A percentile compares a stretch with the other conserved stretches of the same genome.
Conservation (phyloP, 2,888 invertebrate species). For the Pandemis corylana region DNA sequence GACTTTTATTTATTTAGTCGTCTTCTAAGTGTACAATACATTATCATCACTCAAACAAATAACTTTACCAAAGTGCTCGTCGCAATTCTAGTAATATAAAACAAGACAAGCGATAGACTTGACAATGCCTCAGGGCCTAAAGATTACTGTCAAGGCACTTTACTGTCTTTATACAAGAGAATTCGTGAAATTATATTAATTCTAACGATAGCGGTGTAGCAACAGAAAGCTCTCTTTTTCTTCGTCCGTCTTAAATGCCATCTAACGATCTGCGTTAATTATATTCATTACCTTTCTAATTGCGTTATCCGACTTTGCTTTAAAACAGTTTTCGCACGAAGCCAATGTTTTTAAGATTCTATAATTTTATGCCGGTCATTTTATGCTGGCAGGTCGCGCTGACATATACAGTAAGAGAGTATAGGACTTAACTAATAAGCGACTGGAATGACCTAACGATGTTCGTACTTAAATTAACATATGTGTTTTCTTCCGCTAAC, state of each 20-base stretch:
- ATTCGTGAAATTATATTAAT: constrained; percentile 11
- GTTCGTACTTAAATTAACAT: too few species aligned
- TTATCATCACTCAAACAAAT: not conserved
- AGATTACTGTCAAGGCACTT: constrained; percentile 1
- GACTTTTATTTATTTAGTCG: not conserved
- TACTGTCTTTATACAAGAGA: not conserved
- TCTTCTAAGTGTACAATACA: not conserved
- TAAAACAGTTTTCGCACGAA: constrained; percentile 18
- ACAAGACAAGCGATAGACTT: not conserved
- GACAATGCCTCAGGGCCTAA: not conserved
- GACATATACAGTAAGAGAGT: too few species aligned
- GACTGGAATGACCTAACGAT: too few species aligned
- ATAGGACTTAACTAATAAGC: too few species aligned
- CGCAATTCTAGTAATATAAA: not conserved
- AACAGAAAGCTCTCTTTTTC: constrained; percentile 14
- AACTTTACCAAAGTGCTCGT: not conserved
- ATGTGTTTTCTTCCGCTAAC: not conserved
- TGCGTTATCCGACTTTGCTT: constrained; percentile 23
- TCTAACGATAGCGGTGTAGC: constrained; percentile 5
- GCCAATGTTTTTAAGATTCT: not conserved
- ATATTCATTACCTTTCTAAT: constrained; percentile 32
- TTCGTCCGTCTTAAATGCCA: constrained; percentile 26
- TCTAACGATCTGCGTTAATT: constrained; percentile 36
- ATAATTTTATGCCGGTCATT: not conserved
- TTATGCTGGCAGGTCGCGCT: not conserved